Evolutionary conservation across 1,140 invertebrate species (phyloP), one percentile per base, ranked within the genome.

Genomic region (Ostrea edulis): DNA sequence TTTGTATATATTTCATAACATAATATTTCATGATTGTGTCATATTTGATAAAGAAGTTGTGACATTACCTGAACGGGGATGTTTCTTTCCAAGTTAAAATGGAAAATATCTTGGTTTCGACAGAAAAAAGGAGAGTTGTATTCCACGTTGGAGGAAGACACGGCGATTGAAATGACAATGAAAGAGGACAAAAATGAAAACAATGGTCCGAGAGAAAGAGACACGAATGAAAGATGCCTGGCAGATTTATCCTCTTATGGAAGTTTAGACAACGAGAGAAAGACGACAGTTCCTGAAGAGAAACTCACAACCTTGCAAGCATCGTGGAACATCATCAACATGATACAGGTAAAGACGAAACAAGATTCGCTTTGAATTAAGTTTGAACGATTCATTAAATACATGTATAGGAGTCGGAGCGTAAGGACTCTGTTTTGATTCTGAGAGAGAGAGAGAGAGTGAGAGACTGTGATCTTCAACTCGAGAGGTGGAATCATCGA

Each of bases 221-320:
- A 77, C 14, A 77, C 25, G 2, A 22, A 29, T 2, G 68, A 77
- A 11, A 29, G 25, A 4, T 25, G 25, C 68, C 22, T 17, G 7
- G 68, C 14, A 77, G 14, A 77, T 35, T 2, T 25, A 14, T 29
- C 68, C 9, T 44, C 22, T 29, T 77, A 77, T 35, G 68, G 68
- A 29, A 77, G 25, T 12, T 77, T 77, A 35, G 29, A 77, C 8
- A 77, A 77, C 2, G 68, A 77, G 11, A 29, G 11, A 35, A 17
- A 35, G 9, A 5, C 29, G 7, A 20, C 7, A 20, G 5, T 62
- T 20, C 11, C 11, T 0, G 68, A 77, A 9, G 29, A 25, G 68
- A 77, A 77, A 44, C 25, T 77, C 12, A 77, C 68, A 14, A 77
- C 68, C 22, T 77, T 9, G 25, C 68, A 77, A 25, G 68, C 68